A percentile compares a stretch with the other conserved stretches of the same genome.
These are phyloP conservation scores for Cariama cristata DNA, from an alignment of 2,113 vertebrate genomes.

Conservation along the genomic window DNA sequence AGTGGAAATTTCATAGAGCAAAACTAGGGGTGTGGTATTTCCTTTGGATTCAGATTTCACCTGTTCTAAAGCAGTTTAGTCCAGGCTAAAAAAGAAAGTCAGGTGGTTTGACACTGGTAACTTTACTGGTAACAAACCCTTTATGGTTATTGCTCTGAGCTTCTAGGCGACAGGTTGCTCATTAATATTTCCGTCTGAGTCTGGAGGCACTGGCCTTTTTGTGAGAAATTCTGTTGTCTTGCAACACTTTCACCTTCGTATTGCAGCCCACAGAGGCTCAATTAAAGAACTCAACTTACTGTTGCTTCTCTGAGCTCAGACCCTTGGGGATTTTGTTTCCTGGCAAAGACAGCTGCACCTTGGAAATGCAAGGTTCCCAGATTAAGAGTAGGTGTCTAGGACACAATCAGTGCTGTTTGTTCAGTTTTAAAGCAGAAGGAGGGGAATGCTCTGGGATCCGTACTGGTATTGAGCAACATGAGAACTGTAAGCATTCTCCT, in stretches of 20 bases:
- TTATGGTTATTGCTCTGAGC: background rate
- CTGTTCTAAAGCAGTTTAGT: background rate
- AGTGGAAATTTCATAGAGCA: background rate
- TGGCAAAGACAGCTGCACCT: background rate
- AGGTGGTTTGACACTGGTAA: background rate
- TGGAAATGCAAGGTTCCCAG: background rate
- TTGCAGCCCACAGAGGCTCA: background rate
- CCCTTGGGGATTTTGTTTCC: background rate
- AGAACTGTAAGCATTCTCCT: background rate
- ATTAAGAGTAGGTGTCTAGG: background rate
- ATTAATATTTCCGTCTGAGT: background rate
- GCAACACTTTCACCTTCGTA: background rate
- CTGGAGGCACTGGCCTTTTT: background rate
- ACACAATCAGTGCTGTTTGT: background rate
- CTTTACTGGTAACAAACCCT: background rate
- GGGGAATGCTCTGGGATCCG: background rate
- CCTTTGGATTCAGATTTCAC: background rate
- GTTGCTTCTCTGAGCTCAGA: background rate
- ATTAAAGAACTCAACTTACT: background rate
- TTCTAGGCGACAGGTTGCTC: background rate
- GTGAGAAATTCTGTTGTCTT: background rate
- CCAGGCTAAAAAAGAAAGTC: background rate
- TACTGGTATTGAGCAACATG: background rate
- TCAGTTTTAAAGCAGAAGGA: background rate
- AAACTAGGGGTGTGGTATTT: background rate